Evolutionary conservation across 2,888 invertebrate genomes (phyloP).

Genomic region (Falcaria lacertinaria): DNA sequence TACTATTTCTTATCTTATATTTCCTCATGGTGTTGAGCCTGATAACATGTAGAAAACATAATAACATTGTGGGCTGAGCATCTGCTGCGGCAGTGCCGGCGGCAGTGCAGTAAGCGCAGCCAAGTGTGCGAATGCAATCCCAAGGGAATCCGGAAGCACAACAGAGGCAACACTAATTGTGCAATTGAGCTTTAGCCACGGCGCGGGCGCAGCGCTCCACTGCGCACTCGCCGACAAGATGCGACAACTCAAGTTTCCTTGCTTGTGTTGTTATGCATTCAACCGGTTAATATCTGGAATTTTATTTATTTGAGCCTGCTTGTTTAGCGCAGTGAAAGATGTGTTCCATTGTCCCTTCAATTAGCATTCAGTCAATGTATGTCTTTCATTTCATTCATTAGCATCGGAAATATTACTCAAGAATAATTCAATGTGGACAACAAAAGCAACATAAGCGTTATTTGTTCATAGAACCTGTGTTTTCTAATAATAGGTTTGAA

Average conservation of each 20-base stretch:
- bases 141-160: conserved; percentile 69
- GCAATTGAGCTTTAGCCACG: conserved; percentile 64
- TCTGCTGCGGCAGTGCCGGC: background rate
- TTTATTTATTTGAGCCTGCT: background rate
- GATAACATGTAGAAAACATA: too few species aligned
- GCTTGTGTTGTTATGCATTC: conserved; percentile 19
- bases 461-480: background rate
- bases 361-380: background rate
- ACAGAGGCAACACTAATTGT: conserved; percentile 58
- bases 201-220: conserved; percentile 34
- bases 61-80: too few species aligned
- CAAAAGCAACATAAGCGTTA: background rate
- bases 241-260: conserved; percentile 24
- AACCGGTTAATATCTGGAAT: background rate
- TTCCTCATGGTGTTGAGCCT: too few species aligned
- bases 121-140: conserved; percentile 43
- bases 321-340: background rate
- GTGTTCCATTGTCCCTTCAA: background rate
- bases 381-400: background rate
- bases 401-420: background rate
- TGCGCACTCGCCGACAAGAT: conserved; percentile 22
- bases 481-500: background rate
- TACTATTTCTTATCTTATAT: too few species aligned
- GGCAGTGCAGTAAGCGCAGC: conserved; percentile 25
- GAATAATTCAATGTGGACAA: background rate